A percentile compares a stretch with the other conserved stretches of the same genome.
Evolutionary conservation across 2,888 invertebrate genomes (phyloP).

Genomic region (Drosophila algonquin): DNA sequence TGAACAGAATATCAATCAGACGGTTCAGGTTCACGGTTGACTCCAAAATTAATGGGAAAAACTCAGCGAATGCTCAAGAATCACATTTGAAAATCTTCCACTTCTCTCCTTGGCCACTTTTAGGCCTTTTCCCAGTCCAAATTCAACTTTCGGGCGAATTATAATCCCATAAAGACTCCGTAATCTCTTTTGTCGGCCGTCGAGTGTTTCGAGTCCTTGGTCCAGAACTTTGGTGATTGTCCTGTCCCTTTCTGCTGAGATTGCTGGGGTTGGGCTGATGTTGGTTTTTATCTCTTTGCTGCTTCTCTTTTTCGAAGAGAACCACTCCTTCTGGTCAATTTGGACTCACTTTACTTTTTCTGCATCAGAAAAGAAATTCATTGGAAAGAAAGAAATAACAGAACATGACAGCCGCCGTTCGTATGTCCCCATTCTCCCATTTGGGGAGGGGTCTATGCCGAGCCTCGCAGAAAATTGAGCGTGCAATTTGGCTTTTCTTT

Average conservation of each 20-base stretch:
- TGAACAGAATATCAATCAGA: no score
- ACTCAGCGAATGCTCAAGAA: neutral
- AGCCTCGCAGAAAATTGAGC: conserved; percentile 59
- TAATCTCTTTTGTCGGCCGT: neutral
- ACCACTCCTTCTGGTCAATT: conserved; percentile 34
- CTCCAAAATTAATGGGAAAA: no score
- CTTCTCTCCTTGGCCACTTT: neutral
- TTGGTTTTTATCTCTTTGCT: neutral
- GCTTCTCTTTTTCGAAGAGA: conserved; percentile 4
- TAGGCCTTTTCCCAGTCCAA: neutral
- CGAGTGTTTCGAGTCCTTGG: neutral
- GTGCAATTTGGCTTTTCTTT: conserved; percentile 62
- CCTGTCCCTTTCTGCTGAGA: conserved; percentile 26
- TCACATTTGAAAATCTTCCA: neutral
- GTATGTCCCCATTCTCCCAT: neutral
- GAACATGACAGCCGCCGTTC: conserved; percentile 36
- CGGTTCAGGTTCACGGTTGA: no score
- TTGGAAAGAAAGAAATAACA: conserved; percentile 33
- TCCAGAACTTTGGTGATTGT: neutral
- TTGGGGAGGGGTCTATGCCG: neutral
- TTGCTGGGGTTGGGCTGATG: conserved; percentile 24
- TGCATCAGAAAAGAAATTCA: conserved; percentile 51
- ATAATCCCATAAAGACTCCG: neutral
- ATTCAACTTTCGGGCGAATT: neutral
- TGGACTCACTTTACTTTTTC: conserved; percentile 52